Conservation (phyloP, 2,113 vertebrate species). For the Catagonus wagneri region DNA sequence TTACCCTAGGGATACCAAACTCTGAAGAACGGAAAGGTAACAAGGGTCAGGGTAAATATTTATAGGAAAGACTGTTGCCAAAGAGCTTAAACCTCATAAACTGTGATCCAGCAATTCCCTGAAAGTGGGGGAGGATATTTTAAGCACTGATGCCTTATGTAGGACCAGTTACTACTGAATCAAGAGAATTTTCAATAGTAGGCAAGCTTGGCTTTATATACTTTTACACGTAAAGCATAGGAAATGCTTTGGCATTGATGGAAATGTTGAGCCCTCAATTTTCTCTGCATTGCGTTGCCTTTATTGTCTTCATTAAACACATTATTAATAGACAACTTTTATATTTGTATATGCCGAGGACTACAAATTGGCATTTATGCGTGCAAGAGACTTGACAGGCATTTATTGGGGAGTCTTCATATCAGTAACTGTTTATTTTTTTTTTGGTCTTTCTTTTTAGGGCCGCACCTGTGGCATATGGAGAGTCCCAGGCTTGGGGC, state of each 20-base stretch:
- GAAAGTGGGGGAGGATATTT: background rate
- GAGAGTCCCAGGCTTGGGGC: no score
- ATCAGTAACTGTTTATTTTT: background rate
- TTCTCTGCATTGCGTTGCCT: constrained; percentile 4
- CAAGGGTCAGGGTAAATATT: constrained; percentile 39
- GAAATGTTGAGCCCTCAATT: background rate
- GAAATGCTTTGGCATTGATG: background rate
- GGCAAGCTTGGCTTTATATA: background rate
- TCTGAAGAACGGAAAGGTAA: background rate
- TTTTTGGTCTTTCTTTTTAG: no score
- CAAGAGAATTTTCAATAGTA: background rate
- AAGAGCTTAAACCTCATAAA: background rate
- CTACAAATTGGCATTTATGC: constrained; percentile 13
- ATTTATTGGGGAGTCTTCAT: background rate
- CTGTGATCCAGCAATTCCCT: background rate
- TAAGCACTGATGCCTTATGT: background rate
- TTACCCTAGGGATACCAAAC: background rate
- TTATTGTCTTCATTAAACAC: constrained; percentile 37
- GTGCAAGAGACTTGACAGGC: background rate
- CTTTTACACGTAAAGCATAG: background rate
- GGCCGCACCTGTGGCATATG: no score
- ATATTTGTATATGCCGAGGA: constrained; percentile 38
- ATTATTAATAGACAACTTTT: constrained; percentile 39
- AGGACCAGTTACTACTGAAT: background rate
- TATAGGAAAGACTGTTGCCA: background rate